phyloP scores from a whole-genome alignment of 2,888 invertebrate genomes.

The Spodoptera littoralis region DNA sequence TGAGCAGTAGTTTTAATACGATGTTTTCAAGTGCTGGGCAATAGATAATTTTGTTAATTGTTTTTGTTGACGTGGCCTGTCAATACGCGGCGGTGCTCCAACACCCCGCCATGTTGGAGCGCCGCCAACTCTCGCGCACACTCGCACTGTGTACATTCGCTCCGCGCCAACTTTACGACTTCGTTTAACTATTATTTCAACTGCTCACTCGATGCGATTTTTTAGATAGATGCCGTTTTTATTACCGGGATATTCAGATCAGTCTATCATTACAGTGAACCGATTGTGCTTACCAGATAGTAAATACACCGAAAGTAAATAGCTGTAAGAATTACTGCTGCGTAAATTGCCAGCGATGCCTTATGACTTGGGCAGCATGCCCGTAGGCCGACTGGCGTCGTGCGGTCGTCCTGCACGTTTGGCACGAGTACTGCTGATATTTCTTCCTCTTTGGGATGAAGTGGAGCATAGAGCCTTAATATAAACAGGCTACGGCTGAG shows the following conservation, averaged over 20 bases:
- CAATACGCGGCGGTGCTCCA: constrained; percentile 61
- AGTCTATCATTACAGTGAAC: constrained; percentile 56
- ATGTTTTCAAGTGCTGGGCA: constrained; percentile 21
- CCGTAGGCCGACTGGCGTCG: constrained; percentile 59
- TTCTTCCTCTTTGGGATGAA: constrained; percentile 62
- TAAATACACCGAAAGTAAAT: constrained; percentile 59
- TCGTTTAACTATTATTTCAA: constrained; percentile 76
- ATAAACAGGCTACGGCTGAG: constrained; percentile 56
- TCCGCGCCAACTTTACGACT: constrained; percentile 77
- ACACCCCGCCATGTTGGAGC: constrained; percentile 65
- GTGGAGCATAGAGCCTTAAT: constrained; percentile 66
- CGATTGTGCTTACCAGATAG: constrained; percentile 54
- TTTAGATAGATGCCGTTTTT: constrained; percentile 72
- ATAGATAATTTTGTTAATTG: constrained; percentile 70
- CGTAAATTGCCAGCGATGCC: constrained; percentile 36
- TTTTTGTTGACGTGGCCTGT: constrained; percentile 63
- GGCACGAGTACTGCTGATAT: constrained; percentile 69
- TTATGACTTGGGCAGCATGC: constrained; percentile 63
- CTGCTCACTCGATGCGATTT: constrained; percentile 72
- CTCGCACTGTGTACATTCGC: constrained; percentile 70
- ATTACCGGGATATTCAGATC: constrained; percentile 68
- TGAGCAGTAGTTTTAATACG: constrained; percentile 1
- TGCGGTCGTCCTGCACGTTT: constrained; percentile 56
- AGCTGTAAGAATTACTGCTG: constrained; percentile 37
- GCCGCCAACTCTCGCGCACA: constrained; percentile 72